Base-by-base conservation (phyloP, 2,113 vertebrate genomes). In the Oenanthe melanoleuca region DNA sequence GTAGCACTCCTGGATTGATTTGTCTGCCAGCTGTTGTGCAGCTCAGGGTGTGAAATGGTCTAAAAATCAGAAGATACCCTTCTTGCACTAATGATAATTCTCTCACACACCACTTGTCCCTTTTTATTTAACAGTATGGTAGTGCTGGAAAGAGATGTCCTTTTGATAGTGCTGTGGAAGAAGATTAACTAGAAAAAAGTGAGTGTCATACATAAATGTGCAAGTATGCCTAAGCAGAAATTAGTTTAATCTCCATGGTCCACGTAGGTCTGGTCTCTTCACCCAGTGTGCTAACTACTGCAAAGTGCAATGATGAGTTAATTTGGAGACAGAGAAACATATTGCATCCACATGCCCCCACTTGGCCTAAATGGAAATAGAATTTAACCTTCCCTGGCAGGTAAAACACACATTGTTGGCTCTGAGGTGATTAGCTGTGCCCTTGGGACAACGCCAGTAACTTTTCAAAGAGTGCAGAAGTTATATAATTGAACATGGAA, bases 91-190 rank as follows among this genome's bases (percentile, higher is more conserved):
- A 59, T 29, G 42, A 78, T 45, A 80, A 57, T 53, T 87, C 34
- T 60, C 17, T 42, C 4, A 1, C 19, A 7, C 5, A 9, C 22
- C 33, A 28, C 23, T 52, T 3, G 1, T 37, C 7, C 42, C 23
- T 77, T 73, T 80, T 61, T 45, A 66, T 81, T 73, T 75, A 64
- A 52, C 13, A 20, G 12, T 24, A 15, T 52, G 14, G 40, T 44
- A 87, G 40, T 28, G 13, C 57, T 81, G 40, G 44, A 71, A 42
- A 81, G 29, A 87, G 16, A 17, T 42, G 49, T 63, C 34, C 21
- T 88, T 23, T 77, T 78, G 26, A 73, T 34, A 72, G n/a, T 1
- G 0, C 22, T 49, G 9, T 57, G 25, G 47, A 61, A 70, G 37
- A 80, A 56, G 10, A n/a, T 55, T 75, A 53, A 53, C 20, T 60